Evolutionary conservation across 1,140 invertebrate genomes (phyloP), one percentile per base, ranked within the genome.

Genomic region (Pogonus chalceus): DNA sequence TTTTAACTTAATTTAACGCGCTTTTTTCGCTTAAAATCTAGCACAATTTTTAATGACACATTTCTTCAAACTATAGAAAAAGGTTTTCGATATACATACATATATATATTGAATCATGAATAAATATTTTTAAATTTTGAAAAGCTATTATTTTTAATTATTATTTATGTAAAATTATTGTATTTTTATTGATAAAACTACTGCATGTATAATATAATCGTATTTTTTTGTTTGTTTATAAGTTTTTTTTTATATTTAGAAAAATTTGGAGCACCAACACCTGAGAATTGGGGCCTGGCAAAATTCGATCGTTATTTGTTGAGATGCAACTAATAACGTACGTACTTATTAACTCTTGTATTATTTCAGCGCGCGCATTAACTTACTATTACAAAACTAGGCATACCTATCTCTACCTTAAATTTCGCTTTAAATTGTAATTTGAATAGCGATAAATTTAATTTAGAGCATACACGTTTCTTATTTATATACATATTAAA

Each of bases 281-380:
- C 37, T 43, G 37, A 43, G 37, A 43, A 10, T 43, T 43, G 18
- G 37, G 37, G 37, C 37, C 37, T 43, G 37, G 37, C 37, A n/a
- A n/a, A n/a, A n/a, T n/a, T 43, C 37, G 37, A 43, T 43, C 37
- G 7, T 12, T 7, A 10, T 43, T 43, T 31, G 4, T 7, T 31
- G 9, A 43, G 18, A 16, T 16, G 18, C 37, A 16, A 16, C 37
- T 43, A 43, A 7, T 16, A 43, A 43, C 9, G 9, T n/a, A n/a
- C n/a, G n/a, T n/a, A n/a, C n/a, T n/a, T n/a, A n/a, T n/a, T n/a
- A n/a, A n/a, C n/a, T n/a, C n/a, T n/a, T n/a, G n/a, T n/a, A n/a
- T n/a, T 31, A 31, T 31, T 7, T 7, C 26, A 31, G 7, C 7
- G 14, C 26, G 26, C 14, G 26, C 4, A 7, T 7, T 43, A 12